These are phyloP conservation scores for Pseudococcus jackbeardsleyi DNA, from an alignment of 2,888 invertebrate species.

Conservation along the genomic window DNA sequence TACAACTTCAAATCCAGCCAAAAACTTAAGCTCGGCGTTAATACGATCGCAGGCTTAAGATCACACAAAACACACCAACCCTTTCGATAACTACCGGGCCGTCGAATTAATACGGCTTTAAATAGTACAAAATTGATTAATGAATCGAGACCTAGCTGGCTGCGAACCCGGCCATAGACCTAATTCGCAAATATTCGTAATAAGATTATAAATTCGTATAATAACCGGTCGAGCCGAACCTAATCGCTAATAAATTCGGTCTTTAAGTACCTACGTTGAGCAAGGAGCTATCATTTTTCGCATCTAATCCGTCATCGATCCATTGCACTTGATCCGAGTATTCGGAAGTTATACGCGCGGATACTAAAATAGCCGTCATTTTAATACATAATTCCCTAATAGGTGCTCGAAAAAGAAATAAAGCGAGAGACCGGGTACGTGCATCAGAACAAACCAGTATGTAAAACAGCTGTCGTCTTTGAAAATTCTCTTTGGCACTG, in stretches of 20 bases:
- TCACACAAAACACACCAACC: not conserved
- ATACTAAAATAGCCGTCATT: conserved; percentile 45
- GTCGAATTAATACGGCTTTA: not conserved
- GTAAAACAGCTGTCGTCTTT: conserved; percentile 49
- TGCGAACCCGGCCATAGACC: not conserved
- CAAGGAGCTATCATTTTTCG: not conserved
- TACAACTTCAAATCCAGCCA: not conserved
- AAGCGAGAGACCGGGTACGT: not conserved
- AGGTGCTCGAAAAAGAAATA: conserved; percentile 7
- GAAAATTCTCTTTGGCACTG: conserved; percentile 14
- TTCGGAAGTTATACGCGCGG: not conserved
- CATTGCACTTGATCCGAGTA: not conserved
- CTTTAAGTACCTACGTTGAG: not conserved
- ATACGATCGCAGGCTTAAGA: conserved; percentile 14
- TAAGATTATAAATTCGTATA: not conserved
- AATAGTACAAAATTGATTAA: conserved; percentile 6
- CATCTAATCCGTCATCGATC: conserved; percentile 25
- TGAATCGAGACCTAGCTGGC: not conserved
- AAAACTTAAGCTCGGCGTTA: not conserved
- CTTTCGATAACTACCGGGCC: not conserved
- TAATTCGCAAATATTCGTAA: not conserved
- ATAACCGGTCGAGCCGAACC: not conserved
- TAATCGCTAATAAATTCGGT: conserved; percentile 1
- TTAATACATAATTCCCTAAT: not conserved
- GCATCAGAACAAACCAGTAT: conserved; percentile 24